Evolutionary conservation across 1,140 invertebrate species (phyloP), one percentile per base, ranked within the genome.

Genomic region (Neomicropteryx cornuta): DNA sequence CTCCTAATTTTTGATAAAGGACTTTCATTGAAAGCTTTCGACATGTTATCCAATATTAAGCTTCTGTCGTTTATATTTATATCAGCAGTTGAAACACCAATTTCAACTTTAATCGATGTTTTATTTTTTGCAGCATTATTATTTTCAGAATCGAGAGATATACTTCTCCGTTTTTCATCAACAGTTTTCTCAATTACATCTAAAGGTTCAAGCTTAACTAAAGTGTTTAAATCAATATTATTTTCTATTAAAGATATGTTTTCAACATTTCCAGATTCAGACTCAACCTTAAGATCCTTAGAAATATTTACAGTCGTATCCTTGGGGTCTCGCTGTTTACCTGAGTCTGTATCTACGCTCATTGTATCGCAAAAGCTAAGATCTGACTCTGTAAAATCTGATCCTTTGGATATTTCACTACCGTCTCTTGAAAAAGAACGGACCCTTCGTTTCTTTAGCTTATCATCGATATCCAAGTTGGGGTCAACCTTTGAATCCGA

Each of bases 321-420:
- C 36, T 24, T 34, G 6, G 14, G 18, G 14, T 18, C 16, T 6
- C 11, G 5, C 5, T 34, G 18, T 5, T 18, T 5, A 11, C 19
- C 19, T n/a, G n/a, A 58, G 18, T 49, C 44, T 39, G 51, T 62
- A 38, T 71, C 75, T 34, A 56, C 55, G 35, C 48, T 50, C 18
- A 64, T 62, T 20, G 59, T 60, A 50, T 79, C 75, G 10, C 68
- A 74, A 38, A 73, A 66, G 46, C 72, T 77, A 39, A 73, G 62
- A 49, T 78, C 76, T 3, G 72, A 73, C 45, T 77, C 75, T 5
- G 66, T 70, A 41, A 63, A 53, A 49, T 75, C 75, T 27, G 70
- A 70, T 38, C 62, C 63, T 54, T 73, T 74, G 21, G 71, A 60
- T 46, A 72, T 62, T 50, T 72, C 65, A 53, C 64, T 66, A 24